phyloP scores from a whole-genome alignment of 2,797 vertebrate species.

The Enteromius afrohamiltoni region DNA sequence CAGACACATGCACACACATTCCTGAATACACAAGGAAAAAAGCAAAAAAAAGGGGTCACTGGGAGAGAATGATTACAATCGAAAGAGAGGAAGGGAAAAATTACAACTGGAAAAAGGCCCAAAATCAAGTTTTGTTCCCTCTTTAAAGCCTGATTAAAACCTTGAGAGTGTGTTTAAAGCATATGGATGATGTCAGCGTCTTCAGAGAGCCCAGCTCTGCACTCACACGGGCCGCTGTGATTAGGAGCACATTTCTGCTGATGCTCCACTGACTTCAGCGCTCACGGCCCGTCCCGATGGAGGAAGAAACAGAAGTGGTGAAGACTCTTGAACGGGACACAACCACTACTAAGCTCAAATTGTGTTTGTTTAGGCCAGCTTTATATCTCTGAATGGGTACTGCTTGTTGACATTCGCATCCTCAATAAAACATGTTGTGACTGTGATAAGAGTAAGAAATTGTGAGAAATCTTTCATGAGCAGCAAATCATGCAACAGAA shows the following conservation, averaged over 20 bases:
- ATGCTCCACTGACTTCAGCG: constrained; percentile 36
- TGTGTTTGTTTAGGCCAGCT: constrained; percentile 9
- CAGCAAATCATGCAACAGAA: neutral
- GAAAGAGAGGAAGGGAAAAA: constrained; percentile 27
- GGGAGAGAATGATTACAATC: constrained; percentile 1
- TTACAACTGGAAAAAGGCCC: neutral
- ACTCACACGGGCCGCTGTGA: constrained; percentile 32
- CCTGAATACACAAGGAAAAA: neutral
- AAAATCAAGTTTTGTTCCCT: neutral
- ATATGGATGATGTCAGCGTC: constrained; percentile 31
- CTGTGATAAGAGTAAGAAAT: neutral
- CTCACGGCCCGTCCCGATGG: neutral
- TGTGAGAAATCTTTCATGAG: neutral
- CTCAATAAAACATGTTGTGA: neutral
- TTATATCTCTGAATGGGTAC: neutral
- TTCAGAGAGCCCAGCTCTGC: constrained; percentile 30
- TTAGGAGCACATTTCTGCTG: constrained; percentile 49
- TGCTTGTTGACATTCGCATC: neutral
- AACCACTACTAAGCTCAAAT: neutral
- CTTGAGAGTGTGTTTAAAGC: constrained; percentile 25
- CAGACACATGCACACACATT: neutral
- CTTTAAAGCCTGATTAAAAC: constrained; percentile 45
- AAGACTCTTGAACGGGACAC: constrained; percentile 2
- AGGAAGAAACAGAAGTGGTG: neutral
- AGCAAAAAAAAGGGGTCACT: constrained; percentile 1